These are phyloP conservation scores for Chironomus striatipennis DNA, from an alignment of 1,140 invertebrate species.

Conservation along the genomic window DNA sequence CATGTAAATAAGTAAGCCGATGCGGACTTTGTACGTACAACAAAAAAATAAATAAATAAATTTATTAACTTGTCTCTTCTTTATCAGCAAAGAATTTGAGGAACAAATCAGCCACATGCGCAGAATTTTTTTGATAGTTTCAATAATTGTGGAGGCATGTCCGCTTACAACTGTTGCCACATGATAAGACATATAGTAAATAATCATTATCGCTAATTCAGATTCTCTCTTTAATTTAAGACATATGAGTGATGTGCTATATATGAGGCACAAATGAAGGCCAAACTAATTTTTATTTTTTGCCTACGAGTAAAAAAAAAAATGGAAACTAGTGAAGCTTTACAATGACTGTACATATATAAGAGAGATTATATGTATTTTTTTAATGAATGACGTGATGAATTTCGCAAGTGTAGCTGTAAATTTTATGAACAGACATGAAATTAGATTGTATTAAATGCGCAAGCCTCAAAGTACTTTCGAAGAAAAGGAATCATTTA, in stretches of 20 bases:
- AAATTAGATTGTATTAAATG: neutral
- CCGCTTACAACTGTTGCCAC: no score
- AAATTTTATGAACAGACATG: neutral
- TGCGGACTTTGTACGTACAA: no score
- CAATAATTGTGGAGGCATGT: no score
- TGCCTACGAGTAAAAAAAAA: neutral
- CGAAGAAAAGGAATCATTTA: no score
- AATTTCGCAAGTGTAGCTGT: neutral
- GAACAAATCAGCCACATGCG: no score
- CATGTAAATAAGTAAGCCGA: no score
- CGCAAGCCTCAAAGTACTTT: neutral
- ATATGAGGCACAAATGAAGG: neutral
- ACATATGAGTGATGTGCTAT: neutral
- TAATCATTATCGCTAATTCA: no score
- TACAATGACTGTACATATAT: neutral
- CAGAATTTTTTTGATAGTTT: no score
- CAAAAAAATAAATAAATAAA: no score
- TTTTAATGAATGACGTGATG: conserved; percentile 19
- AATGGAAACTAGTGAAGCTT: conserved; percentile 1
- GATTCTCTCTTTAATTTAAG: neutral
- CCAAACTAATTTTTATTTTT: neutral
- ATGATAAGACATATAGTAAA: no score
- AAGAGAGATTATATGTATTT: neutral
- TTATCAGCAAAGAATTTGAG: no score
- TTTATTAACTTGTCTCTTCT: no score